Evolutionary conservation across 2,797 vertebrate genomes (phyloP).

Genomic region (Bovichtus variegatus): DNA sequence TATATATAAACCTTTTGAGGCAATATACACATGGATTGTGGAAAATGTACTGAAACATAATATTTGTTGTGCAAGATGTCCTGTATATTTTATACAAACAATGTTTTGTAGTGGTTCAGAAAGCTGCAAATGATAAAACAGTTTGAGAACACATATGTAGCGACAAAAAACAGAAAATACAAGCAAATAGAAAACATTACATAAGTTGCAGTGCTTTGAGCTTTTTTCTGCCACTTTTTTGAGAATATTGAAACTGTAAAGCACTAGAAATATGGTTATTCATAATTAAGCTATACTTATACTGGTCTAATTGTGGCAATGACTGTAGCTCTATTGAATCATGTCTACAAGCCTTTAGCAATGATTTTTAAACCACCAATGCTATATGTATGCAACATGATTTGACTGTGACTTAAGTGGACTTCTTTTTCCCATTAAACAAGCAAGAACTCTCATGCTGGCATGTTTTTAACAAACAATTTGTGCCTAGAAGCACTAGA

Average conservation of each 20-base stretch:
- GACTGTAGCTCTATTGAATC: not conserved
- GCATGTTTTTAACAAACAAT: constrained; percentile 16
- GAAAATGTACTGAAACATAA: not conserved
- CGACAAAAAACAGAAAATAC: not conserved
- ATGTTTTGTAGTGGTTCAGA: not conserved
- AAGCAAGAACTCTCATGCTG: not conserved
- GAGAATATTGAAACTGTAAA: not conserved
- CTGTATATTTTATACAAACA: not conserved
- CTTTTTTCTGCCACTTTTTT: not conserved
- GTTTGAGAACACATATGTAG: not conserved
- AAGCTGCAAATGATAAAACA: not conserved
- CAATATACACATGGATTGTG: not conserved
- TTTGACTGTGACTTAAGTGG: not conserved
- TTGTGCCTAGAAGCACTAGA: constrained; percentile 74
- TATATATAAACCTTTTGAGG: not conserved
- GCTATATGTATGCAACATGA: not conserved
- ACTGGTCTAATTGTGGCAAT: not conserved
- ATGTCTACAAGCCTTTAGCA: not conserved
- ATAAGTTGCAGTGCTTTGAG: not conserved
- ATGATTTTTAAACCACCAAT: not conserved
- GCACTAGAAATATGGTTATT: not conserved
- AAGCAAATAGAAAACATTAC: not conserved
- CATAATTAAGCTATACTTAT: not conserved
- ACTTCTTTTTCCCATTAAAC: constrained; percentile 2
- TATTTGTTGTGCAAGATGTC: not conserved